Evolutionary conservation across 2,888 invertebrate genomes (phyloP).

Genomic region (Heliconius ismenius): DNA sequence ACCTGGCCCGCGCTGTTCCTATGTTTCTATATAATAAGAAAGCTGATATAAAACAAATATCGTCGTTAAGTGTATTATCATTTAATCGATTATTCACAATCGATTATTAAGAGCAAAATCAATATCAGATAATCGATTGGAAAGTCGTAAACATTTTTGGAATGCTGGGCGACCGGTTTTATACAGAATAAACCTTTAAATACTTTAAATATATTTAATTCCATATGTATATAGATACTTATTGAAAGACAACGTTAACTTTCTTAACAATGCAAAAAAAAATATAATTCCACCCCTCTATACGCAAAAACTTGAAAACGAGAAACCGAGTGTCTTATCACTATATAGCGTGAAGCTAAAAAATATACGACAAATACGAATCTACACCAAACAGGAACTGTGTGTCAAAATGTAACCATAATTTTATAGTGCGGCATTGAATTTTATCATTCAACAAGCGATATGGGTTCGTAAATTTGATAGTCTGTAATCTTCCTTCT

Average conservation of each 20-base stretch:
- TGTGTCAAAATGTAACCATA: not conserved
- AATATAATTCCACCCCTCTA: too few relatives aligned
- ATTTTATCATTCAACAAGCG: not conserved
- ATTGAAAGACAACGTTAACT: too few relatives aligned
- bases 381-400: not conserved
- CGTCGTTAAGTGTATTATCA: not conserved
- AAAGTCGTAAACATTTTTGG: too few relatives aligned
- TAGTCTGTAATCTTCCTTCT: not conserved
- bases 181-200: too few relatives aligned
- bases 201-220: too few relatives aligned
- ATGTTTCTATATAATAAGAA: too few relatives aligned
- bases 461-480: conserved; percentile 20
- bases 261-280: too few relatives aligned
- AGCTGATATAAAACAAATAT: not conserved
- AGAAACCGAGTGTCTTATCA: too few relatives aligned
- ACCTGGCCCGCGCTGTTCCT: too few relatives aligned
- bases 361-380: conserved; percentile 42
- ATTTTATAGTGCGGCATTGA: not conserved
- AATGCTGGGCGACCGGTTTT: too few relatives aligned
- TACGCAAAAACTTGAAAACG: too few relatives aligned
- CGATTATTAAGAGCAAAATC: conserved; percentile 11
- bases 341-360: not conserved
- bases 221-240: too few relatives aligned
- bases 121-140: conserved; percentile 33
- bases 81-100: not conserved